These are phyloP conservation scores for Phyllopteryx taeniolatus DNA, from an alignment of 2,113 vertebrate genomes.

Conservation along the genomic window DNA sequence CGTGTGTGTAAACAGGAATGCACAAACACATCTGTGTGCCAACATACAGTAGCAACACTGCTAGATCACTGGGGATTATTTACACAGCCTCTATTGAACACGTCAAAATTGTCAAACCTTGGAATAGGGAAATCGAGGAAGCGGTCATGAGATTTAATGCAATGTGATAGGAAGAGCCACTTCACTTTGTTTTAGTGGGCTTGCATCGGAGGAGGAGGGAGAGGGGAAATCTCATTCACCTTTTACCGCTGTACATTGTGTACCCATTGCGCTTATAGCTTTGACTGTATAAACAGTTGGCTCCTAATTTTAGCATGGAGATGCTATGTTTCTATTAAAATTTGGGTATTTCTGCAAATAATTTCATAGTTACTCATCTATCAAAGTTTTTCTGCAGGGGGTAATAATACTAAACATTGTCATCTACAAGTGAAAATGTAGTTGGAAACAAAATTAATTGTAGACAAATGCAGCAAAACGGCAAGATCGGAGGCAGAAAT, in stretches of 20 bases:
- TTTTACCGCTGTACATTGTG: constrained; percentile 26
- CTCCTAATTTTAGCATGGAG: background rate
- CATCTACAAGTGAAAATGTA: no score
- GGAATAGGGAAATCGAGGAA: constrained; percentile 26
- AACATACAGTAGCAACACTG: background rate
- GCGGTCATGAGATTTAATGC: constrained; percentile 64
- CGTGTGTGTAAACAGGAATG: constrained; percentile 21
- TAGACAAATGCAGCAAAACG: no score
- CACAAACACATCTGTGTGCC: constrained; percentile 46
- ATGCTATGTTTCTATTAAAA: background rate
- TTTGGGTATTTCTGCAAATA: background rate
- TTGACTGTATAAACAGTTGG: constrained; percentile 10
- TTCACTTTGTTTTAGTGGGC: constrained; percentile 13
- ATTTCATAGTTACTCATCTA: no score
- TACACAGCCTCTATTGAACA: background rate
- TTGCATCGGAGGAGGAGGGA: constrained; percentile 10
- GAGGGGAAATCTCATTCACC: constrained; percentile 35
- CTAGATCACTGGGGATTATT: background rate
- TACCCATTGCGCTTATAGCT: constrained; percentile 3
- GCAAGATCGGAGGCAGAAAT: no score
- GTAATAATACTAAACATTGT: no score
- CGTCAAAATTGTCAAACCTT: background rate
- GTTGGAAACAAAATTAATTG: no score
- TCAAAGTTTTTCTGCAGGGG: no score
- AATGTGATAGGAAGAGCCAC: constrained; percentile 58